Conservation (phyloP, 35 echinoderm and acorn worm genomes). For the Anneissia japonica region DNA sequence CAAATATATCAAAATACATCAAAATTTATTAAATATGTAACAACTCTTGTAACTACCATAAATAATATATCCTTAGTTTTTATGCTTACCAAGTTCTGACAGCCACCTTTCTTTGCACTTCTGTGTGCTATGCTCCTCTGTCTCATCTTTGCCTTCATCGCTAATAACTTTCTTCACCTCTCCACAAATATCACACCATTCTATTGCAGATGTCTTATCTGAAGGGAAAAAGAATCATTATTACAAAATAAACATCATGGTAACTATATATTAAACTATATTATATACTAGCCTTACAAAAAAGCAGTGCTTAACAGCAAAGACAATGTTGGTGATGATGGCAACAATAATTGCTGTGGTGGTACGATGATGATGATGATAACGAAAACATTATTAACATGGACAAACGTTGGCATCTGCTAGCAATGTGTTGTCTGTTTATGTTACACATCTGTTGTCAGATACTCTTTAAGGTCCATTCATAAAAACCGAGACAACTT, state of each 20-base stretch:
- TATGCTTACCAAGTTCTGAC: conserved; percentile 33
- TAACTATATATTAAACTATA: not conserved
- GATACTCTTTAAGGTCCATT: not conserved
- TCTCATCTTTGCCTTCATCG: not conserved
- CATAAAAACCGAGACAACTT: too few species aligned
- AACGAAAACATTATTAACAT: too few species aligned
- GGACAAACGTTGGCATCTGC: not conserved
- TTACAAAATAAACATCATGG: not conserved
- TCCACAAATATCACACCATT: conserved; percentile 38
- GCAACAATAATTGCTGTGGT: not conserved
- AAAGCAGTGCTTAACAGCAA: not conserved
- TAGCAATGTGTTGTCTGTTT: not conserved
- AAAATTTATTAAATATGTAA: not conserved
- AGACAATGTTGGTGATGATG: not conserved
- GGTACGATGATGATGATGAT: not conserved
- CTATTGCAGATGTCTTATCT: not conserved
- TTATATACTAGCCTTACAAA: not conserved
- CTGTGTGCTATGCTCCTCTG: not conserved
- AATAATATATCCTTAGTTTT: too few species aligned
- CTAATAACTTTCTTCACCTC: not conserved
- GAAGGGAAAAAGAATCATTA: not conserved
- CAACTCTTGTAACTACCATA: too few species aligned
- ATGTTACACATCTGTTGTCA: not conserved
- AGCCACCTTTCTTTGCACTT: conserved; percentile 22
- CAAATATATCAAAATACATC: not conserved